Base-by-base conservation (phyloP, 2,888 invertebrate species). In the Drosophila greeni region DNA sequence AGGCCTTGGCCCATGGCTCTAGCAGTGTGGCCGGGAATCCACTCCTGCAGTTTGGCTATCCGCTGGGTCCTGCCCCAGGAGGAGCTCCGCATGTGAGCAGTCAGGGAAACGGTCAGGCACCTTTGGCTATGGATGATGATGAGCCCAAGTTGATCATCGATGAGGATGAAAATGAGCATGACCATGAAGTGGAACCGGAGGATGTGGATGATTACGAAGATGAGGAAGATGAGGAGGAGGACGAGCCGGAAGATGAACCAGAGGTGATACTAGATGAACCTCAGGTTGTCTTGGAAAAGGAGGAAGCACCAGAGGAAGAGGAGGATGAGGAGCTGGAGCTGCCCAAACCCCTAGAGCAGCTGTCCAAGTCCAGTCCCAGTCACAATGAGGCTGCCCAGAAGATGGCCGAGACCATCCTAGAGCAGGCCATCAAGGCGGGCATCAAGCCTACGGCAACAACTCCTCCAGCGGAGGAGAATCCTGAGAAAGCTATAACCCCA, bases 331-430 rank as follows among this genome's bases (percentile, higher is more conserved):
- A 26, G 26, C 2, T 6, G 9, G 26, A 56, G 53, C 24, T 18
- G n/a, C 24, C 52, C 16, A 47, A 57, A 20, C 56, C 70, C 5
- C n/a, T 40, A 14, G 47, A 55, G 33, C 53, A 54, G n/a, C 29
- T 45, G 42, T 42, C 24, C 24, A 42, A 26, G n/a, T 9, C 24
- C n/a, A 73, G 70, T 12, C 71, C 78, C 18, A 73, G 29, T 9
- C 45, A 31, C 1, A 47, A 70, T 26, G 82, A 85, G 51, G 82
- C 80, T 2, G 91, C 92, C 26, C 91, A 91, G 58, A 90, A 91
- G 70, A 91, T 91, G 2, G 91, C 91, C 2, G 91, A 91, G 29
- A 91, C 91, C 78, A 92, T 92, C 51, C 84, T 92, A 7, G 90
- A 91, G 86, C 87, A 91, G 88, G 75, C 90, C 85, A 70, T 90